phyloP scores from a whole-genome alignment of 2,113 vertebrate genomes.

The Chroicocephalus ridibundus region DNA sequence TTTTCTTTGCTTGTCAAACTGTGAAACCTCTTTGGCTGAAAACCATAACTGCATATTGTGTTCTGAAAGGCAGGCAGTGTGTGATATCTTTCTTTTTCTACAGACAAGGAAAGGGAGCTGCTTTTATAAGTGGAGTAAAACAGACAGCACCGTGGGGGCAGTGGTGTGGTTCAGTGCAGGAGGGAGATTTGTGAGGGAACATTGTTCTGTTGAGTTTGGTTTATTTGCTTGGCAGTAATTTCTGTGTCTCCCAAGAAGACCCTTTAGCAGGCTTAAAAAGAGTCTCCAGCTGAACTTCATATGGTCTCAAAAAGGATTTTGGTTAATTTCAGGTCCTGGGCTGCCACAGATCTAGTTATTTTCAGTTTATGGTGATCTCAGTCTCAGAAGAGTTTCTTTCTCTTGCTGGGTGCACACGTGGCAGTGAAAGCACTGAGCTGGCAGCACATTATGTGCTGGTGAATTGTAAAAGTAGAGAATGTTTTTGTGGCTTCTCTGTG shows the following conservation, averaged over 20 bases:
- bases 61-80: fast-evolving
- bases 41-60: fast-evolving
- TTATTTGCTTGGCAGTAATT: neutral
- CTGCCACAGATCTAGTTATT: neutral
- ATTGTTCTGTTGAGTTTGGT: fast-evolving
- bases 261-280: neutral
- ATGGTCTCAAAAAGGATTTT: neutral
- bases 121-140: neutral
- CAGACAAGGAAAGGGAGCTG: neutral
- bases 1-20: neutral
- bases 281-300: neutral
- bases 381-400: neutral
- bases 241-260: neutral
- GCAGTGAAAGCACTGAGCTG: neutral
- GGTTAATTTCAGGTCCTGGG: neutral
- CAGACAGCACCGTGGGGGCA: too few species aligned
- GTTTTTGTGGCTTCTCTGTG: neutral
- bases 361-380: neutral
- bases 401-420: neutral
- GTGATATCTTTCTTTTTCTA: neutral
- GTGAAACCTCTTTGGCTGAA: neutral
- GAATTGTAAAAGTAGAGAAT: neutral
- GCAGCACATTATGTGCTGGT: neutral
- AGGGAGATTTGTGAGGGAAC: neutral
- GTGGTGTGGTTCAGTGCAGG: fast-evolving